Evolutionary conservation across 2,797 vertebrate genomes (phyloP).

Genomic region (Darevskia nairensis): DNA sequence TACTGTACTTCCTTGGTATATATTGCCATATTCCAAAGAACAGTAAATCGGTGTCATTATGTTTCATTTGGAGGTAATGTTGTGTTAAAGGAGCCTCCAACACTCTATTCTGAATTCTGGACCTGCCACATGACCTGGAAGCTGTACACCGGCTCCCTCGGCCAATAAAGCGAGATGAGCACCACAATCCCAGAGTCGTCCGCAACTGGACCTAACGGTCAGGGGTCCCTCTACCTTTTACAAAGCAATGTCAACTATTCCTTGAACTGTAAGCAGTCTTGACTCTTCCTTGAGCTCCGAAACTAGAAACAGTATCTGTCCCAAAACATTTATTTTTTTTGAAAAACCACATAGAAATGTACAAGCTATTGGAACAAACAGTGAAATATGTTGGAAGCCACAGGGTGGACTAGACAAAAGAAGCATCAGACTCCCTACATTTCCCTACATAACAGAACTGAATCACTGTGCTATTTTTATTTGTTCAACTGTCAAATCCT

Average conservation of each 20-base stretch:
- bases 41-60: no score
- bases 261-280: not conserved
- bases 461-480: slow-evolving; percentile 66
- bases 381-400: slow-evolving; percentile 12
- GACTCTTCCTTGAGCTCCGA: not conserved
- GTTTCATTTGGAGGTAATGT: no score
- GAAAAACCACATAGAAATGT: slow-evolving; percentile 25
- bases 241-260: not conserved
- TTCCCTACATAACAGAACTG: slow-evolving; percentile 32
- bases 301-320: not conserved
- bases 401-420: not conserved
- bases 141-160: no score
- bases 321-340: not conserved
- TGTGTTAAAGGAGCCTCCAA: no score
- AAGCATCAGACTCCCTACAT: slow-evolving; percentile 26
- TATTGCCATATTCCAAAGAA: no score
- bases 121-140: no score
- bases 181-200: no score
- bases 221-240: no score
- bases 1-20: no score
- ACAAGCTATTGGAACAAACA: slow-evolving; percentile 34
- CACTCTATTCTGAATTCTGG: no score
- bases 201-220: no score
- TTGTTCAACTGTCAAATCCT: slow-evolving; percentile 40
- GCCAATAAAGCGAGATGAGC: no score